Evolutionary conservation across 2,113 vertebrate genomes (phyloP), one percentile per base, ranked within the genome.

Genomic region (Microtus oregoni): DNA sequence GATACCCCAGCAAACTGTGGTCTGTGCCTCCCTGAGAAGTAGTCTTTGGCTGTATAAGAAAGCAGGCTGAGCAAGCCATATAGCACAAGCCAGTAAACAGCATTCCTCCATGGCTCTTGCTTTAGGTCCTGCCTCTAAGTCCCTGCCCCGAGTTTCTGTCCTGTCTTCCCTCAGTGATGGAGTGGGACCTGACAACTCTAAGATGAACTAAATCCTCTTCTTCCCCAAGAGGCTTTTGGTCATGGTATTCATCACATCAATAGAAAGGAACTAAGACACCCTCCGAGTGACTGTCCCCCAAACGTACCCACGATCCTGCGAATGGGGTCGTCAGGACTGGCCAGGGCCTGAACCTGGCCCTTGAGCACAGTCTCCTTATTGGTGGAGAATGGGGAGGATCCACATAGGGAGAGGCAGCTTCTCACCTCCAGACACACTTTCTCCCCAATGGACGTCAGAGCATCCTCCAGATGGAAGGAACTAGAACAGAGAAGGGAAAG

Each of bases 361-460:
- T 98, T 99, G 68, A 99, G 98, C 8, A 91, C 96, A 19, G 92
- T 91, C 97, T 99, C 99, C 17, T 98, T 97, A 92, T 99, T 99
- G 0, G 96, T 5, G 19, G 99, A 97, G 95, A 99, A 98, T 0
- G 98, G 98, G 4, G 99, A 97, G 81, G 98, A 99, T 44, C 99
- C 99, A 0, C 99, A 99, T 89, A 98, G 98, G 92, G 98, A 98
- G 5, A 99, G 98, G 98, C 98, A 99, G 96, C 98, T 95, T 96
- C 97, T 99, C 55, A 99, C 98, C 97, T 99, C 99, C 50, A 98
- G 98, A 89, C 99, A 99, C 94, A 99, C 98, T 88, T 99, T 99
- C 96, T 99, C 99, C 20, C 99, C 98, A 0, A 99, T 75, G 5
- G 98, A 97, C 1, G 98, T 98, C 93, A 99, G 98, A 44, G 98